Base-by-base conservation (phyloP, 2,797 vertebrate species). In the Serranus cabrilla region DNA sequence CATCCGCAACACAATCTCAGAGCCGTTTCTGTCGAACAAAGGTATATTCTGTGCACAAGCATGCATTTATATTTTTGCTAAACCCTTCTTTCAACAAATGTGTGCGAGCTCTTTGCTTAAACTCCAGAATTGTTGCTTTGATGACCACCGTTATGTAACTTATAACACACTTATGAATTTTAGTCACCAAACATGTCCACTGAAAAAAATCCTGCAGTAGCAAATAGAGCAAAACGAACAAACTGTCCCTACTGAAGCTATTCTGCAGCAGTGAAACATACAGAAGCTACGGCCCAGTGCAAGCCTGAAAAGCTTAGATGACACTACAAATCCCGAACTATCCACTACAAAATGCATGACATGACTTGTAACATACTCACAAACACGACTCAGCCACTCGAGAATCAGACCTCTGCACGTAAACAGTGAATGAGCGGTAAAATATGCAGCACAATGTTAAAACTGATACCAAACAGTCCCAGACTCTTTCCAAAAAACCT, bases 311-410 rank as follows among this genome's bases (percentile, higher is more conserved):
- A 57, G 52, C 57, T 58, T 46, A 59, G 73, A 82, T 81, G 73
- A 76, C 78, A 61, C 67, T 18, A 57, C 61, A 74, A 73, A 69
- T 72, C 68, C 58, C 67, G 63, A 54, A 56, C 54, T 25, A 68
- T 51, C 72, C 21, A 23, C 79, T 89, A 69, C 70, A 90, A 90
- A 90, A 88, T 92, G 74, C 60, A 89, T 81, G 74, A 79, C 69
- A 37, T 78, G 84, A 75, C 82, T 87, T 78, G 39, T 83, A 67
- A 79, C 86, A 88, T 78, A 64, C 67, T 67, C 72, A 55, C 34
- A 70, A 83, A 68, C 76, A 71, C 11, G 31, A 68, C 45, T 59
- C 42, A 17, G 14, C 59, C 45, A 27, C 76, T 60, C 25, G 17
- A 64, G 52, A 70, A 61, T 59, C 45, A 64, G 27, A 43, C 78